Percentiles rank a stretch among this genome's conserved stretches.
Conservation (phyloP, 2,797 vertebrate genomes). For the Garrulus glandarius region DNA sequence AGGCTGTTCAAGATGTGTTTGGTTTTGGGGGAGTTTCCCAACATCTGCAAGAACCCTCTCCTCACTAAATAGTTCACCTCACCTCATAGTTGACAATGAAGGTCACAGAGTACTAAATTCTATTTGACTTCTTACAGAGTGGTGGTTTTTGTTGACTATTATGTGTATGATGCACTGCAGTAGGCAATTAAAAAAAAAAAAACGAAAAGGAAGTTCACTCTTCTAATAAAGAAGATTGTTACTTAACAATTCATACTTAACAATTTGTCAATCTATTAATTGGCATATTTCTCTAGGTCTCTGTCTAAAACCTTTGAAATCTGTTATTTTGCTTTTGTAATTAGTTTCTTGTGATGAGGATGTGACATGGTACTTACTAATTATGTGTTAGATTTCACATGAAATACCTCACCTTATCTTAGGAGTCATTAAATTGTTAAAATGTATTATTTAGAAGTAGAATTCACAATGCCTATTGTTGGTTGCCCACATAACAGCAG, state of each 20-base stretch:
- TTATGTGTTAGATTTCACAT: neutral
- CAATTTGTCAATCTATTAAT: neutral
- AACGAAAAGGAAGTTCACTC: accelerated
- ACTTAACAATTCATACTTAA: neutral
- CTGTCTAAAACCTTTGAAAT: neutral
- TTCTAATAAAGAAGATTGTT: neutral
- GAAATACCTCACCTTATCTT: neutral
- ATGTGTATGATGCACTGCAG: neutral
- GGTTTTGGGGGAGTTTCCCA: accelerated
- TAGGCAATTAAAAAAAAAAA: neutral
- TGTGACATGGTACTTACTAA: neutral
- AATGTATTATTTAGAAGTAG: neutral
- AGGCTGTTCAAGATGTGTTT: neutral
- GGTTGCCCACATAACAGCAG: neutral
- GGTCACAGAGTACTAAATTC: neutral
- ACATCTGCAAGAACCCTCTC: neutral
- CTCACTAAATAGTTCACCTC: neutral
- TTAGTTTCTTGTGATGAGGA: neutral
- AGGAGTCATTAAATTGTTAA: neutral
- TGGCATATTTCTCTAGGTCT: neutral
- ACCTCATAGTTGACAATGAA: neutral
- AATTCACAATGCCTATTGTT: neutral
- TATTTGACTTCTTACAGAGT: neutral
- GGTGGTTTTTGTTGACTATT: neutral
- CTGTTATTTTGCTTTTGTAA: neutral